phyloP scores from a whole-genome alignment of 2,113 vertebrate genomes.

The Bostrychus sinensis region DNA sequence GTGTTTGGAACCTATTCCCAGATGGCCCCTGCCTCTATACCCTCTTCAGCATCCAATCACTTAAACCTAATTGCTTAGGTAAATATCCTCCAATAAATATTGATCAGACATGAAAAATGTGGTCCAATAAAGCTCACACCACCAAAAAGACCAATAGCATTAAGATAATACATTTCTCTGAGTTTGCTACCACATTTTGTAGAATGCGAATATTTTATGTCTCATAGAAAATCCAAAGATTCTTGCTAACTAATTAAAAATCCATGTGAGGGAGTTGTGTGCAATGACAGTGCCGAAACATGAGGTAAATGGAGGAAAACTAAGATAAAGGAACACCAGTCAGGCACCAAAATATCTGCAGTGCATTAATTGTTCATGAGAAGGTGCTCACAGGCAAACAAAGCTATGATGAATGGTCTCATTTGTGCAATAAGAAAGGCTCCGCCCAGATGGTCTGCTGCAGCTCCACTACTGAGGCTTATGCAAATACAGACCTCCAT shows the following conservation, averaged over 20 bases:
- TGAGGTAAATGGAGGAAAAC: slow-evolving; percentile 67
- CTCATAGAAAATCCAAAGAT: slow-evolving; percentile 6
- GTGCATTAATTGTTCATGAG: slow-evolving; percentile 81
- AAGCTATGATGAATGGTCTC: slow-evolving; percentile 81
- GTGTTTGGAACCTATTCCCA: slow-evolving; percentile 66
- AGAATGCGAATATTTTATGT: slow-evolving; percentile 1
- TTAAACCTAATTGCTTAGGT: slow-evolving; percentile 69
- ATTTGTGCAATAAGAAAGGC: slow-evolving; percentile 75
- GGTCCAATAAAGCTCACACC: slow-evolving; percentile 38
- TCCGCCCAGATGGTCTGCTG: slow-evolving; percentile 57
- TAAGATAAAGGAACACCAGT: slow-evolving; percentile 59
- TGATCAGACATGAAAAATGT: slow-evolving; percentile 58
- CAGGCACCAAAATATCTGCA: slow-evolving; percentile 60
- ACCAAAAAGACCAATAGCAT: slow-evolving; percentile 2
- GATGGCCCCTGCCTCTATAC: slow-evolving; percentile 43
- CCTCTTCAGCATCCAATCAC: slow-evolving; percentile 50
- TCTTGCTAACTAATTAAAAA: slow-evolving; percentile 57
- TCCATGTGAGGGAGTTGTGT: slow-evolving; percentile 30
- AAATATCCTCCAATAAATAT: slow-evolving; percentile 70
- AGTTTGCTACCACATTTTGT: background rate
- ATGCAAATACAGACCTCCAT: slow-evolving; percentile 70
- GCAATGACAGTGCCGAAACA: slow-evolving; percentile 49
- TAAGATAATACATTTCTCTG: background rate
- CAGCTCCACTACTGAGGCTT: slow-evolving; percentile 47
- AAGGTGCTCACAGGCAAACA: slow-evolving; percentile 76